Percentiles rank a stretch among this genome's conserved stretches.
Evolutionary conservation across 1,140 invertebrate species (phyloP).

Genomic region (Aphelenchoides besseyi): DNA sequence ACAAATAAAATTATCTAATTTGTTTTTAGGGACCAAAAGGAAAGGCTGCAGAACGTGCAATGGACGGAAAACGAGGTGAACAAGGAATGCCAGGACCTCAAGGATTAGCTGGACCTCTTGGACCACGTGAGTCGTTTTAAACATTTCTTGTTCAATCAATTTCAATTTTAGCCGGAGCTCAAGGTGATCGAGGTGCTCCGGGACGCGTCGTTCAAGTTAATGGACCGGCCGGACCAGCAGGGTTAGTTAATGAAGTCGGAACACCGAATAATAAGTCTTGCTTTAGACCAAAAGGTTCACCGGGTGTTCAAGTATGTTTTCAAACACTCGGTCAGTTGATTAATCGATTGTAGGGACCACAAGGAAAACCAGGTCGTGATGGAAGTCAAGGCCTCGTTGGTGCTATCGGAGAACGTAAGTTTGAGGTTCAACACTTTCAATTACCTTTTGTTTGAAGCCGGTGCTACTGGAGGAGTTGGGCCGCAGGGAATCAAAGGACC

Average conservation of each 20-base stretch:
- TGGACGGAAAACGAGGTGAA: conserved; percentile 51
- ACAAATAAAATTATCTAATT: not conserved
- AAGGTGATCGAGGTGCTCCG: conserved; percentile 46
- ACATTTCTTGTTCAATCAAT: conserved; percentile 20
- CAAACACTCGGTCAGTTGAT: no score
- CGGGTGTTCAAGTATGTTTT: no score
- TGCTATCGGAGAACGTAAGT: conserved; percentile 29
- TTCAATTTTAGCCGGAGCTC: conserved; percentile 45
- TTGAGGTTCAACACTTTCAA: not conserved
- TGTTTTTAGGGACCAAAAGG: not conserved
- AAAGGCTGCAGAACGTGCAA: conserved; percentile 1
- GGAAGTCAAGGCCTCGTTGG: conserved; percentile 45
- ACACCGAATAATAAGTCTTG: no score
- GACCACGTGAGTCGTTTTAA: not conserved
- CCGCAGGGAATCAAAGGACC: conserved; percentile 30
- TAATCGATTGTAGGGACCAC: not conserved
- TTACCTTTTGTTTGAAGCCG: conserved; percentile 13
- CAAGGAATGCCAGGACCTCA: conserved; percentile 50
- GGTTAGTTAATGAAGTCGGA: conserved; percentile 51
- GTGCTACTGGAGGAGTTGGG: conserved; percentile 52
- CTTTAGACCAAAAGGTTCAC: conserved; percentile 41
- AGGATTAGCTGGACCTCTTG: conserved; percentile 19
- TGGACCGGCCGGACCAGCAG: conserved; percentile 55
- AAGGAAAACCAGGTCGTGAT: conserved; percentile 16
- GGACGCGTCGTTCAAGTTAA: conserved; percentile 56